These are phyloP conservation scores for Tribolium madens DNA, from an alignment of 1,140 invertebrate species.

Conservation along the genomic window DNA sequence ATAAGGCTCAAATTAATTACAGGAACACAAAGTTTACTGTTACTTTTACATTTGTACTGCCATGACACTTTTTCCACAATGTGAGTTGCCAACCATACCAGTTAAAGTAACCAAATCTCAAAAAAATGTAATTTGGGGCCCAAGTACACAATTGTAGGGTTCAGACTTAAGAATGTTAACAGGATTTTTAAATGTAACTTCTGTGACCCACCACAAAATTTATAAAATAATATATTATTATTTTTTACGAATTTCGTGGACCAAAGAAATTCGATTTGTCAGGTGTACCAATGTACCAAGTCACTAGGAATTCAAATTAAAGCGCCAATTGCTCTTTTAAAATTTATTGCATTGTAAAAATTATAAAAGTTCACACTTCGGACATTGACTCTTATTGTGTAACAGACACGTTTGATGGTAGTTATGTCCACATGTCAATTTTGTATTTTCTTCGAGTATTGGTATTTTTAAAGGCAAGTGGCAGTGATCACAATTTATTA, in stretches of 20 bases:
- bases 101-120: neutral
- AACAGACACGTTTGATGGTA: slow-evolving; percentile 58
- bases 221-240: no score
- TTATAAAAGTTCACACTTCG: neutral
- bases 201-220: no score
- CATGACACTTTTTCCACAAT: slow-evolving; percentile 17
- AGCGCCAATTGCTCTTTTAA: neutral
- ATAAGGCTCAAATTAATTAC: slow-evolving; percentile 17
- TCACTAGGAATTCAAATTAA: neutral
- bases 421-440: slow-evolving; percentile 52
- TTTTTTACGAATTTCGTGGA: no score
- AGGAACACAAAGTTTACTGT: slow-evolving; percentile 27
- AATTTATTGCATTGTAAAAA: neutral
- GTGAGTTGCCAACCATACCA: neutral
- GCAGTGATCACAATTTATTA: slow-evolving; percentile 50
- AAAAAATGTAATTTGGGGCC: neutral
- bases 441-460: slow-evolving; percentile 48
- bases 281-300: neutral
- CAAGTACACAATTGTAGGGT: no score
- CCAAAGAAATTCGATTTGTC: no score
- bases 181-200: no score
- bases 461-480: slow-evolving; percentile 54
- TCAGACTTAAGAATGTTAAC: no score
- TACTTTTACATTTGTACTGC: slow-evolving; percentile 11
- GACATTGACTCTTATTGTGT: neutral